These are phyloP conservation scores for Therioaphis trifolii DNA, from an alignment of 2,888 invertebrate species.

Conservation along the genomic window DNA sequence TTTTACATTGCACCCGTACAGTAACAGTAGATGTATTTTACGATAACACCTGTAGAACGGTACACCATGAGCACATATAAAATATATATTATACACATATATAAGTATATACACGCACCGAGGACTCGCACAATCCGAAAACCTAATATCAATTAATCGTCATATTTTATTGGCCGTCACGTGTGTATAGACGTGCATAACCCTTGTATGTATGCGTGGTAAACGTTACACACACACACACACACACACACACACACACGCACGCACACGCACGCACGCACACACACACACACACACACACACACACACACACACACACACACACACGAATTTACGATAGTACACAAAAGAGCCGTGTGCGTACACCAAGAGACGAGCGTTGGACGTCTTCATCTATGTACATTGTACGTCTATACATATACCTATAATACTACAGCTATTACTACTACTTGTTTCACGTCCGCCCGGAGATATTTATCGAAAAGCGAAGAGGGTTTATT, in stretches of 20 bases:
- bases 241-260: too few species aligned
- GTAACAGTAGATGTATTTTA: neutral
- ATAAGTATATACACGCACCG: too few species aligned
- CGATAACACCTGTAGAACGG: too few species aligned
- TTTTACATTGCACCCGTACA: neutral
- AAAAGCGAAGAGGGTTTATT: slow-evolving; percentile 8
- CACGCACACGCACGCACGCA: too few species aligned
- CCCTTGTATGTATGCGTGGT: too few species aligned
- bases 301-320: neutral
- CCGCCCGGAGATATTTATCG: slow-evolving; percentile 33
- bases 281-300: too few species aligned
- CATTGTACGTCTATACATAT: neutral
- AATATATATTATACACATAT: too few species aligned
- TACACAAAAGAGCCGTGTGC: neutral
- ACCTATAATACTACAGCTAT: neutral
- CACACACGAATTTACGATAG: neutral
- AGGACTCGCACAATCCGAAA: neutral
- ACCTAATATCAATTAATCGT: slow-evolving; percentile 49
- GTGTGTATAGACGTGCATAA: neutral
- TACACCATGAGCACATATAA: too few species aligned
- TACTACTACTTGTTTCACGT: slow-evolving; percentile 30
- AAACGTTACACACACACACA: too few species aligned
- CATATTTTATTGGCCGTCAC: slow-evolving; percentile 43
- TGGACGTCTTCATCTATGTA: slow-evolving; percentile 5
- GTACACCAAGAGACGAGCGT: neutral